These are phyloP conservation scores for Orycteropus afer DNA, from an alignment of 2,113 vertebrate species.

Conservation along the genomic window DNA sequence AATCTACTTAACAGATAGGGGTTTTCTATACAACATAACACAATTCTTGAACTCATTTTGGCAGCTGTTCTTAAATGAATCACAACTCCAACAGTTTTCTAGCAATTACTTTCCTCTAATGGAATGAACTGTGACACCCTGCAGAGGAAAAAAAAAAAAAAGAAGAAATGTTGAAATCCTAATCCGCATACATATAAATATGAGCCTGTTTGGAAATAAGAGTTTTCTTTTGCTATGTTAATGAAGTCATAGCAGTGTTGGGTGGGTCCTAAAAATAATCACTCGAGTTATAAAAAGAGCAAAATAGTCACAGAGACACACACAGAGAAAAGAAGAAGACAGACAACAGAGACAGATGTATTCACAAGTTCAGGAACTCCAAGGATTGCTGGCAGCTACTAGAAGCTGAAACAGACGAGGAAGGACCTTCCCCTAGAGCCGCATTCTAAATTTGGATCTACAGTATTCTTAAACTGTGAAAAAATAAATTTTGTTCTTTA, in stretches of 20 bases:
- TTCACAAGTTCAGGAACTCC: not conserved
- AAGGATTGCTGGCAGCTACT: not conserved
- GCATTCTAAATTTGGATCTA: not conserved
- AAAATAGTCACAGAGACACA: not conserved
- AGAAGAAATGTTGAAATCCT: not conserved
- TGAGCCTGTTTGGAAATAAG: not conserved
- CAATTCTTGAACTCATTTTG: conserved; percentile 43
- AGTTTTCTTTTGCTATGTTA: not conserved
- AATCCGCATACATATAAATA: not conserved
- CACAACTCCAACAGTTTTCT: not conserved
- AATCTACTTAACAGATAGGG: not conserved
- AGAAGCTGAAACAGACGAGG: not conserved
- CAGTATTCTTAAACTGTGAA: not conserved
- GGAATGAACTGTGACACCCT: not conserved
- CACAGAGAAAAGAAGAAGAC: not conserved
- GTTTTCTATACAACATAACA: not conserved
- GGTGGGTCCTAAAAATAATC: not conserved
- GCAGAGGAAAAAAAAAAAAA: no score
- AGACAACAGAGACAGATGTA: not conserved
- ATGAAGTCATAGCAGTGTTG: not conserved
- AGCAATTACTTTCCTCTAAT: not conserved
- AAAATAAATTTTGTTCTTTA: not conserved
- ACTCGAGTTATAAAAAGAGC: not conserved
- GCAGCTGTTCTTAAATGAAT: not conserved
- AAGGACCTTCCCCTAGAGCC: not conserved